Evolutionary conservation across 1,140 invertebrate species (phyloP).

Genomic region (Zaprionus africanus): DNA sequence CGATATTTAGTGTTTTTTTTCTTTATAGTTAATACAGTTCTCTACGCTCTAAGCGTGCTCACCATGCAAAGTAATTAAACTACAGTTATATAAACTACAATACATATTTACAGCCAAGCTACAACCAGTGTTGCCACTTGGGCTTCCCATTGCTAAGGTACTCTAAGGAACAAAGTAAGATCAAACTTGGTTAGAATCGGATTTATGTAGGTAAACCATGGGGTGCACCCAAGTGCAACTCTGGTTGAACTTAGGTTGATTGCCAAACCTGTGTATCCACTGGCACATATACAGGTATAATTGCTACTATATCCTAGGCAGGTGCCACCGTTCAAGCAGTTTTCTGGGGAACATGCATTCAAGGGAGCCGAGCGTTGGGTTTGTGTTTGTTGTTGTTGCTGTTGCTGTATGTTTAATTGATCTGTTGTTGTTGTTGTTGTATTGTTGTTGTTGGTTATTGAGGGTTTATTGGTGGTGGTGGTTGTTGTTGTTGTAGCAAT

Average conservation of each 20-base stretch:
- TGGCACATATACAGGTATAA: conserved; percentile 86
- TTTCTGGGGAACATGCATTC: conserved; percentile 83
- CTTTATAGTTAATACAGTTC: background rate
- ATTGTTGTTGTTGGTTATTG: conserved; percentile 54
- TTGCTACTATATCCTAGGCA: conserved; percentile 84
- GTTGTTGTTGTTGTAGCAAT: conserved; percentile 63
- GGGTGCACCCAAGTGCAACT: conserved; percentile 64
- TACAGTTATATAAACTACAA: background rate
- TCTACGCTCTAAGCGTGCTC: background rate
- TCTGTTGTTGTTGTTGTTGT: conserved; percentile 55
- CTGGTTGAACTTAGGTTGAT: conserved; percentile 34
- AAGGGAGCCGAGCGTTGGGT: conserved; percentile 75
- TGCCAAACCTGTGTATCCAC: conserved; percentile 85
- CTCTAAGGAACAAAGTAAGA: background rate
- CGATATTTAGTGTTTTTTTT: too few species aligned
- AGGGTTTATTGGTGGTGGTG: conserved; percentile 33
- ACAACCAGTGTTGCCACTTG: conserved; percentile 2
- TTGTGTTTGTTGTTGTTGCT: conserved; percentile 49
- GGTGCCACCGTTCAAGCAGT: conserved; percentile 85
- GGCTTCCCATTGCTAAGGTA: background rate
- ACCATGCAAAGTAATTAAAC: background rate
- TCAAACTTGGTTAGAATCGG: background rate
- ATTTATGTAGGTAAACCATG: background rate
- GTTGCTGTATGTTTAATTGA: conserved; percentile 43
- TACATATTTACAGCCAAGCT: conserved; percentile 62